Evolutionary conservation across 2,113 vertebrate genomes (phyloP), one percentile per base, ranked within the genome.

Genomic region (Centropus unirufus): DNA sequence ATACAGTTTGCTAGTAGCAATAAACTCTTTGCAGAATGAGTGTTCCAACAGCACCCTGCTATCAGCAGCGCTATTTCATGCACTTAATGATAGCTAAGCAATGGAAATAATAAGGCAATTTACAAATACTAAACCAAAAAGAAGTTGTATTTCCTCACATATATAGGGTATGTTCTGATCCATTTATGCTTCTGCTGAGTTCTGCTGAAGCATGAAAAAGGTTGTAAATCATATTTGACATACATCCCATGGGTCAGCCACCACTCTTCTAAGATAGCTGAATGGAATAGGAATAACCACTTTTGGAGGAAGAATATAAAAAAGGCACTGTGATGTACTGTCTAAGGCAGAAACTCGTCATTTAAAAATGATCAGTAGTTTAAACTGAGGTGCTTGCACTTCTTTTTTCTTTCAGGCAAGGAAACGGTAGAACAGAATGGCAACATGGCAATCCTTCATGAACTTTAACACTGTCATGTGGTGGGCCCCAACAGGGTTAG

Each of bases 171-270:
- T 73, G 82, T 97, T 94, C 94, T 91, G 95, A 94, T 95, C 89
- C 86, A 68, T 92, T 83, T 95, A 79, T 81, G 81, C 26, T 95
- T 97, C 93, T 89, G 49, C 77, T 89, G 91, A 92, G 51, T 84
- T 95, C 92, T 96, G 94, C 84, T 76, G 30, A 96, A 96, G 95
- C 81, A 97, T 89, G 96, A 82, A 89, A 75, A 87, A 83, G 76
- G 75, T 93, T 95, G 90, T 95, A 96, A 97, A 96, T 95, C 72
- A 87, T 90, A 78, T 93, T 86, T 95, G 95, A 94, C 81, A 85
- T 75, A 90, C 47, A 66, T 94, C 88, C 89, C 76, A 84, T 93
- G 88, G 89, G 89, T 95, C 84, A 95, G 46, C 76, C 89, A 96
- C 82, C 61, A 92, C 74, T 92, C 80, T 94, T 93, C 87, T 95